Evolutionary conservation across 2,113 vertebrate genomes (phyloP).

Genomic region (Nanorana parkeri): DNA sequence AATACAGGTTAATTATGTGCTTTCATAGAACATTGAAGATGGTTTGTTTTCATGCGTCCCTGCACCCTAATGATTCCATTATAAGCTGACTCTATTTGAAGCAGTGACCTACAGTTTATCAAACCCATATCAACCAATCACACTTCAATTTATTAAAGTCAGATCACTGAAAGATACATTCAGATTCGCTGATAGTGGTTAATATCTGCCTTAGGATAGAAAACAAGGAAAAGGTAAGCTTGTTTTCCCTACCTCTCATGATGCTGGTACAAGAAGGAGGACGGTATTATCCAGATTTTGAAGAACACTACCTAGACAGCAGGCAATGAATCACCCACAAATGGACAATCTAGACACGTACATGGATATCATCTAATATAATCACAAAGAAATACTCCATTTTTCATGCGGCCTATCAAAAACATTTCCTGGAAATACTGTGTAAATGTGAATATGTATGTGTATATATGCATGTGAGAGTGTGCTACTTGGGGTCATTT

Average conservation of each 20-base stretch:
- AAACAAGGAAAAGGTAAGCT: not conserved
- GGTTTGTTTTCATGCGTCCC: no score
- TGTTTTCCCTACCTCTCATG: conserved; percentile 36
- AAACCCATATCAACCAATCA: no score
- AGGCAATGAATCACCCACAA: not conserved
- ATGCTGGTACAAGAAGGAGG: not conserved
- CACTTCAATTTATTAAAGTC: no score
- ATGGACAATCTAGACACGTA: not conserved
- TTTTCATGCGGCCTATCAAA: conserved; percentile 27
- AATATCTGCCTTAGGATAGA: no score
- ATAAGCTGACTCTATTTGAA: no score
- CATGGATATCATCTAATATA: not conserved
- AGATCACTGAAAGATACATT: no score
- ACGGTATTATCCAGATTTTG: not conserved
- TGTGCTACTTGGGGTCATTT: conserved; percentile 39
- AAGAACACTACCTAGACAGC: not conserved
- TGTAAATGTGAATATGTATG: conserved; percentile 36
- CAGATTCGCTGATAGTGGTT: no score
- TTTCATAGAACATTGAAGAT: no score
- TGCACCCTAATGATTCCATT: no score
- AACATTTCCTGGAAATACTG: not conserved
- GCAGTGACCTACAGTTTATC: no score
- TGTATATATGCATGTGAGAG: conserved; percentile 50
- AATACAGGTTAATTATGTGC: no score
- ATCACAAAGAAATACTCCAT: conserved; percentile 2